A percentile compares a stretch with the other conserved stretches of the same genome.
phyloP scores from a whole-genome alignment of 2,797 vertebrate species.

The Telmatherina bonti region DNA sequence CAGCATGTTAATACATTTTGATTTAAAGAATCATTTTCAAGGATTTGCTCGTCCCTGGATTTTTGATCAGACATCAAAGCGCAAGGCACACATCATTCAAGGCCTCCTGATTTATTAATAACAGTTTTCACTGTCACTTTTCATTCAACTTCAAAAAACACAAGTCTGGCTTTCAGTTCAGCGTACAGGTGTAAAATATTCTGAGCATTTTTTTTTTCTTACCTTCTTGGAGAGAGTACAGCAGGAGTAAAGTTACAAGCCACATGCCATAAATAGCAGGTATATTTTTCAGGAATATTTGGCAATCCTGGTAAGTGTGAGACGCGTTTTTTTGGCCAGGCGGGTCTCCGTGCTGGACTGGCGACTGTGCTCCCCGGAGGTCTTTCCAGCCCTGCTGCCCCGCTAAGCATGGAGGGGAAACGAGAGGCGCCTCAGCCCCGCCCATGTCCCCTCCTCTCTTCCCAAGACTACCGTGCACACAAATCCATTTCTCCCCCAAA shows the following conservation, averaged over 20 bases:
- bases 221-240: conserved; percentile 95
- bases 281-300: conserved; percentile 90
- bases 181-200: conserved; percentile 28
- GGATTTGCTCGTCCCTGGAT: conserved; percentile 37
- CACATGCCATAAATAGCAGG: conserved; percentile 97
- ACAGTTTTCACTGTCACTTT: conserved; percentile 49
- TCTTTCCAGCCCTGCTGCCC: conserved; percentile 84
- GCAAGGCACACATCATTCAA: conserved; percentile 8
- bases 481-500: conserved; percentile 63
- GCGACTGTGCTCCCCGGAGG: conserved; percentile 84
- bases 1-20: conserved; percentile 37
- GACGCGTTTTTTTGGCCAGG: conserved; percentile 83
- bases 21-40: conserved; percentile 40
- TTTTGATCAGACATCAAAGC: conserved; percentile 48
- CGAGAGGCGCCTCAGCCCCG: conserved; percentile 80
- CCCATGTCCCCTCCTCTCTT: conserved; percentile 82
- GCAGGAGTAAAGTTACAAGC: conserved; percentile 97
- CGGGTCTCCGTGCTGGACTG: conserved; percentile 84
- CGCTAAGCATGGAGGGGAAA: conserved; percentile 79
- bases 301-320: conserved; percentile 85
- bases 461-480: conserved; percentile 79
- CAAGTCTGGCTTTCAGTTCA: conserved; percentile 11
- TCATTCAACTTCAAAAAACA: conserved; percentile 52
- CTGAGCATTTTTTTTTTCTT: conserved; percentile 60
- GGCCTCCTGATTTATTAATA: not conserved